Conservation (phyloP, 2,888 invertebrate genomes). For the Erannis defoliaria region DNA sequence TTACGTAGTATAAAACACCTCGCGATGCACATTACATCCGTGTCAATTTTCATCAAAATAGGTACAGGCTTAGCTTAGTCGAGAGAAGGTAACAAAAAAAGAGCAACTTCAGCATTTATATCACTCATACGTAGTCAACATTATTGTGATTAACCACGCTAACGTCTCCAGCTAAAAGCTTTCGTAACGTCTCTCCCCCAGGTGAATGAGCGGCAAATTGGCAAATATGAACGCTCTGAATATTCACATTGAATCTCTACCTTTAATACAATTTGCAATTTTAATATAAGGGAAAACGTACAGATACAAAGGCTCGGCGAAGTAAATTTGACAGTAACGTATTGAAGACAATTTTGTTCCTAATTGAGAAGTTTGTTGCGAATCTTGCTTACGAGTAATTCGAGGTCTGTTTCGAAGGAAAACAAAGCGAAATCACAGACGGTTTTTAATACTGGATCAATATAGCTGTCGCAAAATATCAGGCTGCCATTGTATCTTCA, state of each 20-base stretch:
- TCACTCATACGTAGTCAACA: background rate
- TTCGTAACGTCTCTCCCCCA: constrained; percentile 51
- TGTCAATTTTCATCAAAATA: background rate
- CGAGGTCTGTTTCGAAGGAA: constrained; percentile 8
- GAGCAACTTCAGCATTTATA: background rate
- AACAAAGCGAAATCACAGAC: constrained; percentile 10
- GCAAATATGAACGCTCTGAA: constrained; percentile 50
- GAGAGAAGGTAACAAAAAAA: background rate
- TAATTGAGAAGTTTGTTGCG: constrained; percentile 20
- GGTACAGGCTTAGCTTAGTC: background rate
- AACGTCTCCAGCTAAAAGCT: constrained; percentile 45
- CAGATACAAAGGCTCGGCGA: constrained; percentile 20
- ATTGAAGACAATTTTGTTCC: constrained; percentile 26
- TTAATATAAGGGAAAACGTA: constrained; percentile 31
- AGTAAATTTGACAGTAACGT: constrained; percentile 29
- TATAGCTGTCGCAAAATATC: constrained; percentile 8
- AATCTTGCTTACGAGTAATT: constrained; percentile 9
- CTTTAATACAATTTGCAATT: constrained; percentile 44
- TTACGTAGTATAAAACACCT: too few species aligned
- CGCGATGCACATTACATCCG: background rate
- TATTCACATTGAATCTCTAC: constrained; percentile 44
- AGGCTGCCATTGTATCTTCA: background rate
- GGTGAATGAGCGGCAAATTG: constrained; percentile 57
- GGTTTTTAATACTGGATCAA: constrained; percentile 34
- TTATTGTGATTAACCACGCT: constrained; percentile 8